A percentile compares a stretch with the other conserved stretches of the same genome.
These are phyloP conservation scores for Lynx canadensis DNA, from an alignment of 2,113 vertebrate species.

Conservation along the genomic window DNA sequence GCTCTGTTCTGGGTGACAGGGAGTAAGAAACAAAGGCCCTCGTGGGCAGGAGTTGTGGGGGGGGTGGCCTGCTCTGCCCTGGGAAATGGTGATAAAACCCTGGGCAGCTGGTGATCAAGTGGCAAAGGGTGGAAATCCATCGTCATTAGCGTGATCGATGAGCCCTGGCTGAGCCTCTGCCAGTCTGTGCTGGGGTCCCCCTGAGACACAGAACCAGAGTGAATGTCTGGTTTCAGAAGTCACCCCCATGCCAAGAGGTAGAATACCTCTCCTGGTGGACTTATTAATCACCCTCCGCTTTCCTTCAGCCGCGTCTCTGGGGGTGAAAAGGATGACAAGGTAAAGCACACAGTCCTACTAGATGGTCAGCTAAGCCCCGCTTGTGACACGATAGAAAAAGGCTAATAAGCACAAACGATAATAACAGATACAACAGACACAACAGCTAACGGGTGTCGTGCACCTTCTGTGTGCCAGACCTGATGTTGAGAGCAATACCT, in stretches of 20 bases:
- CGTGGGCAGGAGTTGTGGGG: neutral
- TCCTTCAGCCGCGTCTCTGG: neutral
- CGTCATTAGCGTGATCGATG: constrained; percentile 48
- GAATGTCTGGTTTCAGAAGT: neutral
- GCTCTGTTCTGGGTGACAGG: constrained; percentile 40
- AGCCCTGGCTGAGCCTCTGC: neutral
- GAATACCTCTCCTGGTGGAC: neutral
- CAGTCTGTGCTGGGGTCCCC: neutral
- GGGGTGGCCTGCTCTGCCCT: constrained; percentile 32
- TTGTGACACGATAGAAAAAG: neutral
- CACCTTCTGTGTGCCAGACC: neutral
- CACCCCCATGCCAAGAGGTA: neutral
- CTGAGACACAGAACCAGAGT: neutral
- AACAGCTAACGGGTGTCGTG: neutral
- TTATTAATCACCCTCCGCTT: neutral
- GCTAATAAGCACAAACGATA: neutral
- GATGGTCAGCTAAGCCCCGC: neutral
- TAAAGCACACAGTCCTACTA: neutral
- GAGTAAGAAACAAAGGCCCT: neutral
- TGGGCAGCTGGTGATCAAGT: constrained; percentile 45
- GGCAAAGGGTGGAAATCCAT: neutral
- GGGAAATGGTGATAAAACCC: constrained; percentile 48
- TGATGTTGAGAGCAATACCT: no score
- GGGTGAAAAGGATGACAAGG: neutral
- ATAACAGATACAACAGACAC: neutral